Base-by-base conservation (phyloP, 2,797 vertebrate genomes). In the Gouania willdenowi region DNA sequence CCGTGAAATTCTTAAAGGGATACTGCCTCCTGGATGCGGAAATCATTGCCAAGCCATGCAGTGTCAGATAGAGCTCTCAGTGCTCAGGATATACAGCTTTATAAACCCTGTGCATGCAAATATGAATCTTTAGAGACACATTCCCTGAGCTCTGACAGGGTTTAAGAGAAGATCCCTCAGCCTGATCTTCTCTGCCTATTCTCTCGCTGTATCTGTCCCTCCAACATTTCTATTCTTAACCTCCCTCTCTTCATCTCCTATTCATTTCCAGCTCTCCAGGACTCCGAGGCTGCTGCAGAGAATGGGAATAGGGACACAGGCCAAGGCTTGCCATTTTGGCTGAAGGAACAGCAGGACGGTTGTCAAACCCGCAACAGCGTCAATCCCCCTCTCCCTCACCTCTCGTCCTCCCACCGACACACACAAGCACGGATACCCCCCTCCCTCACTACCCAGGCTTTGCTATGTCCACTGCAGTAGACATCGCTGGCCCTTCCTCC, bases 401-500 rank as follows among this genome's bases (percentile, higher is more conserved):
- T 71, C 59, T 56, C 52, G 67, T 59, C 69, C 42, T n/a, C 71
- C 53, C 68, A 52, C 47, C 41, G 45, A 49, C 57, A 66, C 40
- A 43, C 61, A 65, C 54, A 70, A 57, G 66, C 71, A 70, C 71
- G 68, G 56, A 77, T 37, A 52, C 54, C 46, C 61, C 58, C 55
- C 38, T 56, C 52, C 65, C 60, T 14, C 13, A 59, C 42, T 56
- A 50, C 67, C 67, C 75, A 74, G 64, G 66, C 72, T 45, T 59
- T 68, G 78, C 75, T 76, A 86, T 86, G 80, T 83, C 81, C 75
- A 85, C 70, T 73, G 88, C 68, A 66, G 83, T 52, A 77, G 85
- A 29, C 90, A 86, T 81, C 28, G 91, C 92, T 42, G 71, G 89
- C 40, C 86, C 91, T 26, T 79, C 92, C 17, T 91, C 92, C 0